Base-by-base conservation (phyloP, 2,113 vertebrate genomes). In the Petrocephalus zakoni region DNA sequence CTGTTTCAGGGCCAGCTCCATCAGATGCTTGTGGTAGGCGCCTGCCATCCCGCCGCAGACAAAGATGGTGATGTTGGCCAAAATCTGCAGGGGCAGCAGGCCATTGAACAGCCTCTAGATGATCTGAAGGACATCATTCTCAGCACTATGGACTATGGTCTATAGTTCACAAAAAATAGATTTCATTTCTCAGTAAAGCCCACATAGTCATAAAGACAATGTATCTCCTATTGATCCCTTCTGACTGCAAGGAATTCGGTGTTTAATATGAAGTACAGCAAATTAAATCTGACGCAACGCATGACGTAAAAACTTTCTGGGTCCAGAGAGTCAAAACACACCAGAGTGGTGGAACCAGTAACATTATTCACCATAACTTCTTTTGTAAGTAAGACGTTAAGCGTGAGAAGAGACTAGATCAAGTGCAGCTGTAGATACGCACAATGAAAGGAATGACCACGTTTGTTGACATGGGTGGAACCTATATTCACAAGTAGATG, bases 41-140 rank as follows among this genome's bases (percentile, higher is more conserved):
- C 98, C 98, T 0, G 96, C 98, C 94, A 99, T 92, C 94, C 98
- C 99, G 19, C 98, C 98, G 0, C 98, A 99, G 93, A 97, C 96
- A 91, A 99, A 99, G 93, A 99, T 99, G 88, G 99, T 98, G 89
- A 97, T 96, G 0, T 99, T 99, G 90, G 98, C 98, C 93, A 99
- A 89, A 89, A 99, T 97, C 98, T 99, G 11, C 8, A 87, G 10
- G 81, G 83, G 42, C 56, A 47, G 37, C 25, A 68, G 21, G 78
- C 9, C 22, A 78, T 6, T 78, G 34, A 78, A 42, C 72, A 78
- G 37, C 34, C 11, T 7, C 29, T 2, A 42, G 15, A 13, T 17
- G 15, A 37, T 42, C 42, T 3, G 42, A 42, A 78, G 34, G 72
- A 78, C 34, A 11, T 78, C 34, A 78, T 5, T 7, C 34, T 42